Conservation (phyloP, 1,140 invertebrate species). For the Acromyrmex echinatior region DNA sequence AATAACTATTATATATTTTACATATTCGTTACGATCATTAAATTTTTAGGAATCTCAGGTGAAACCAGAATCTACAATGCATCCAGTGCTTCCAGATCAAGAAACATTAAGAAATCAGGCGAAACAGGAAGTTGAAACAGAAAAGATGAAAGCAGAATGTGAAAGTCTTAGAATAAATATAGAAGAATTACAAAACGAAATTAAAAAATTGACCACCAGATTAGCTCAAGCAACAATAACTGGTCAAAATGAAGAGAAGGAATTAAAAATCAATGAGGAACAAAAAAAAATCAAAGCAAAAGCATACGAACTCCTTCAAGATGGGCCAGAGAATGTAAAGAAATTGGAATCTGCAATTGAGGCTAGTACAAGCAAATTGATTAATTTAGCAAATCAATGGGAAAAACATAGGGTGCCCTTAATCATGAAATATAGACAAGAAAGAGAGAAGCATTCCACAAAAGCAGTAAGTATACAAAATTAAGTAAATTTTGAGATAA, state of each 20-base stretch:
- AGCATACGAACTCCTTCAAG: constrained; percentile 89
- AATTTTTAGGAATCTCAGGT: constrained; percentile 64
- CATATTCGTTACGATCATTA: constrained; percentile 7
- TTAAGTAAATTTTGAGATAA: neutral
- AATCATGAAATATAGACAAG: constrained; percentile 88
- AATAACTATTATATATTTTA: neutral
- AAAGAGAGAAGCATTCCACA: constrained; percentile 88
- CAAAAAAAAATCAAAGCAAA: constrained; percentile 88
- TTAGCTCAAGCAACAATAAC: constrained; percentile 77
- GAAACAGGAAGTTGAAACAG: constrained; percentile 68
- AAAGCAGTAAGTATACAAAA: constrained; percentile 87
- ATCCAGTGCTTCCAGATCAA: constrained; percentile 30
- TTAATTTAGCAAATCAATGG: constrained; percentile 90
- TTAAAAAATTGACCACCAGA: constrained; percentile 82
- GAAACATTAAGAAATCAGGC: constrained; percentile 54
- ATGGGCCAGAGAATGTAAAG: constrained; percentile 89
- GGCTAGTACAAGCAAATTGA: constrained; percentile 88
- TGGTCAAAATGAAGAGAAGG: constrained; percentile 83
- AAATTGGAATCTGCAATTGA: constrained; percentile 89
- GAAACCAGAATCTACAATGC: neutral
- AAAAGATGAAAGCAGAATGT: constrained; percentile 81
- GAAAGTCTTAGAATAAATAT: constrained; percentile 80
- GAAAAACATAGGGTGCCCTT: constrained; percentile 90
- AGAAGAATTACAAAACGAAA: constrained; percentile 80
- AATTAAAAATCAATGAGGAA: constrained; percentile 83